These are phyloP conservation scores for Pristionchus entomophagus DNA, from an alignment of 2,888 invertebrate species.

Conservation along the genomic window DNA sequence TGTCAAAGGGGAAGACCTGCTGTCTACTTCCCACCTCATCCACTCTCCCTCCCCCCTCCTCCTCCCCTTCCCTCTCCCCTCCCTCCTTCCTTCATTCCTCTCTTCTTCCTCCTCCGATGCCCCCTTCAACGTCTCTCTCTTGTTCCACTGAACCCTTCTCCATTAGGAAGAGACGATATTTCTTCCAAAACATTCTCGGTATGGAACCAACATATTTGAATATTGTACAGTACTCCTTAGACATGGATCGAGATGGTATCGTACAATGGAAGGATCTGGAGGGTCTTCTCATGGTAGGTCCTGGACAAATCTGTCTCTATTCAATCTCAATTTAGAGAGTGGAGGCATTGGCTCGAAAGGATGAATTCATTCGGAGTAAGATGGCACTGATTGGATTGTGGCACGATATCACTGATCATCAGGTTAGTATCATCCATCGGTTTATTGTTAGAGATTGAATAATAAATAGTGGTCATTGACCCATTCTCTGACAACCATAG, in stretches of 20 bases:
- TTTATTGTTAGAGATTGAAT: not conserved
- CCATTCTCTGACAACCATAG: not conserved
- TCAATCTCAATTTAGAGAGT: slow-evolving; percentile 3
- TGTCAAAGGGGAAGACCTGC: not conserved
- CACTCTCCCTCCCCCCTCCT: not conserved
- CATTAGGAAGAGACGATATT: slow-evolving; percentile 12
- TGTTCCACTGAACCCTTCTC: not conserved
- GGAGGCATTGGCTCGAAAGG: slow-evolving; percentile 9
- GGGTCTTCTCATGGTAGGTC: slow-evolving; percentile 4
- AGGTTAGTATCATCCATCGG: not conserved
- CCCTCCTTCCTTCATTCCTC: not conserved
- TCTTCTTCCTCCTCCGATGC: slow-evolving; percentile 6
- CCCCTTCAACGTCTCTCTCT: slow-evolving; percentile 16
- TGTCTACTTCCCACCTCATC: not conserved
- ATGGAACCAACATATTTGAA: not conserved
- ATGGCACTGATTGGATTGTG: slow-evolving; percentile 45
- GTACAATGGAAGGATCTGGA: slow-evolving; percentile 41
- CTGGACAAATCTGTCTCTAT: not conserved
- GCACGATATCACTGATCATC: slow-evolving; percentile 36
- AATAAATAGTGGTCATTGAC: not conserved
- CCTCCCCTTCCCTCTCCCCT: not conserved
- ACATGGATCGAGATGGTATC: slow-evolving; percentile 36
- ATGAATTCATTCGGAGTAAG: slow-evolving; percentile 44
- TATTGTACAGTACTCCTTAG: not conserved
- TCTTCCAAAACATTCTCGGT: slow-evolving; percentile 43